These are phyloP conservation scores for Rhopalosiphum nymphaeae DNA, from an alignment of 2,888 invertebrate species.

Conservation along the genomic window DNA sequence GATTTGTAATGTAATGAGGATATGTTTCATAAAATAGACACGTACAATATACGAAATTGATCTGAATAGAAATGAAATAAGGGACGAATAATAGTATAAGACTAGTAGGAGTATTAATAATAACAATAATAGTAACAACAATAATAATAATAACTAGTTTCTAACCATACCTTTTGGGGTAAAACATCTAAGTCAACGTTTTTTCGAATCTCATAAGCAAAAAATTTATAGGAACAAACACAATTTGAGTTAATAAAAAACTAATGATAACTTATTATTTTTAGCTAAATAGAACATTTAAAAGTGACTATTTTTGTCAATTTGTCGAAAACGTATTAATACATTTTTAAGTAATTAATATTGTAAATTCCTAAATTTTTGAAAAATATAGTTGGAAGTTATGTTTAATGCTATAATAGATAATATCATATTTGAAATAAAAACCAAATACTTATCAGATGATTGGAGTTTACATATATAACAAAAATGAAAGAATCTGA, in stretches of 20 bases:
- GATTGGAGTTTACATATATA: not conserved
- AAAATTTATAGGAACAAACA: not conserved
- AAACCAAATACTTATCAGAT: not conserved
- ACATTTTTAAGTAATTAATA: not conserved
- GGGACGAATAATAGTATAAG: not conserved
- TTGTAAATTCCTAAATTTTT: not conserved
- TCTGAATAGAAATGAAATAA: slow-evolving; percentile 11
- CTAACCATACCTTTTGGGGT: not conserved
- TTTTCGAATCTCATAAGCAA: not conserved
- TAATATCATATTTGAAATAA: not conserved
- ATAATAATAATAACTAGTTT: not conserved
- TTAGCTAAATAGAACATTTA: not conserved
- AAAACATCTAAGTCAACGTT: not conserved
- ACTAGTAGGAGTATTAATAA: not conserved
- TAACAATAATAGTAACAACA: not conserved
- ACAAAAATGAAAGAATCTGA: not conserved
- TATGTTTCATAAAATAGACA: slow-evolving; percentile 18
- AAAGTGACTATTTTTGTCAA: not conserved
- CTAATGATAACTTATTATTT: not conserved
- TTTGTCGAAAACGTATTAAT: not conserved
- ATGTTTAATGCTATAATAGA: not conserved
- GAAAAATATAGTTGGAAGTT: not conserved
- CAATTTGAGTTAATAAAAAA: not conserved
- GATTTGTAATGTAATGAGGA: not conserved
- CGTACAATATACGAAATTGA: not conserved